Percentiles rank a stretch among this genome's conserved stretches.
These are phyloP conservation scores for Vidua macroura DNA, from an alignment of 2,113 vertebrate genomes.

Conservation along the genomic window DNA sequence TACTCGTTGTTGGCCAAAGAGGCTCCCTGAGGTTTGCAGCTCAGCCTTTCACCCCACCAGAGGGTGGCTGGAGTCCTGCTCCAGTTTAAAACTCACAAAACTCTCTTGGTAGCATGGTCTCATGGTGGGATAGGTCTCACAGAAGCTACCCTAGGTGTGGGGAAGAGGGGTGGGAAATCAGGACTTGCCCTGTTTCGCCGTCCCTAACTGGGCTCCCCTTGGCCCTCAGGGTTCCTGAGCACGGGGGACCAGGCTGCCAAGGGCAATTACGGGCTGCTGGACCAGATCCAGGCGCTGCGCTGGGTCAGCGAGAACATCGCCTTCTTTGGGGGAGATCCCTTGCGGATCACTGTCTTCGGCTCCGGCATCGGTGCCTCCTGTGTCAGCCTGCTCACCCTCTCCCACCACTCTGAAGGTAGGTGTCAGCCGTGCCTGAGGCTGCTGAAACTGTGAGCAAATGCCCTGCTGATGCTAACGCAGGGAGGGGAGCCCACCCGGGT, in stretches of 20 bases:
- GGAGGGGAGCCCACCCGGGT: rapidly evolving
- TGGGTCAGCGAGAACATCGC: constrained; percentile 99
- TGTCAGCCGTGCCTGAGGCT: background rate
- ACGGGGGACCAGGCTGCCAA: constrained; percentile 98
- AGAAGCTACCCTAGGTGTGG: background rate
- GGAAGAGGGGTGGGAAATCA: background rate
- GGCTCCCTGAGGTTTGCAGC: background rate
- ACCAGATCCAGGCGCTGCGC: constrained; percentile 97
- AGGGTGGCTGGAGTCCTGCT: background rate
- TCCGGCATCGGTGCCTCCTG: constrained; percentile 97
- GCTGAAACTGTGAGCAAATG: rapidly evolving
- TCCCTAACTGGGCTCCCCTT: background rate
- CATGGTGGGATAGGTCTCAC: background rate
- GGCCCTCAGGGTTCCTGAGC: constrained; percentile 89
- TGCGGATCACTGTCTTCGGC: constrained; percentile 96
- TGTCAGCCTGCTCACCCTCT: constrained; percentile 96
- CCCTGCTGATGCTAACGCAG: background rate
- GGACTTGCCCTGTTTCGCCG: background rate
- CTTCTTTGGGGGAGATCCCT: constrained; percentile 96
- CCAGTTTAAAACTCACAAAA: background rate
- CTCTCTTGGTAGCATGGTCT: background rate
- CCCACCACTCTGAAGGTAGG: constrained; percentile 98
- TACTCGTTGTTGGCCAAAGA: background rate
- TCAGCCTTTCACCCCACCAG: background rate
- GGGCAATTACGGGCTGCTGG: constrained; percentile 96